Evolutionary conservation across 2,113 vertebrate genomes (phyloP), one percentile per base, ranked within the genome.

Genomic region (Pomatorhinus ruficollis): DNA sequence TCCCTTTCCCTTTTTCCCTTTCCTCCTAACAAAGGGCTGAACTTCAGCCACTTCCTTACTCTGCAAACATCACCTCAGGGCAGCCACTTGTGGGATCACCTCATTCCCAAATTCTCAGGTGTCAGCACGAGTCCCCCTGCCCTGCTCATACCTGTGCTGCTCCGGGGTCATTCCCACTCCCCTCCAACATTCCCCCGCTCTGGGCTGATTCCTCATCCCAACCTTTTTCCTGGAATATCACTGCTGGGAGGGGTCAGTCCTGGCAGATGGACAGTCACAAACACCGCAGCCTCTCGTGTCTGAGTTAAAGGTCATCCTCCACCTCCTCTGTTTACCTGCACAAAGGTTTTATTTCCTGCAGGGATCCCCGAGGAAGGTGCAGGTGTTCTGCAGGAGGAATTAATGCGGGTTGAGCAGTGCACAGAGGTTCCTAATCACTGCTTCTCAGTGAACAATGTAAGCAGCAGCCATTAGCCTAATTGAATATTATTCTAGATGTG

Each of bases 401-500:
- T 21, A 18, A 20, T 15, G 75, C 56, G 81, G 82, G 14, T 1
- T 80, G 88, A 91, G 52, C 37, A 52, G 4, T 10, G 11, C 56
- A 20, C 63, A 53, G 71, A 42, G 56, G 54, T n/a, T 90, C 75
- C 86, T 44, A 74, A 83, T 88, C 70, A 59, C 63, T 2, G 5
- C 21, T 53, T 50, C 94, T 83, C 54, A 20, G n/a, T 39, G n/a
- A 79, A 47, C 65, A 85, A 72, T 37, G 78, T 9, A 7, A 82
- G 92, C 71, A 90, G 70, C 87, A 69, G 33, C 88, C 78, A 78
- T 93, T 37, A 92, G 35, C 76, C 90, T 94, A 78, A 95, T 20
- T 84, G 68, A 90, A 78, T 83, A 75, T 94, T 78, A 87, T 75
- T 81, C 71, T 71, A 70, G 63, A 64, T 45, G 76, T 42, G 35